Evolutionary conservation across 2,113 vertebrate species (phyloP).

Genomic region (Prionailurus bengalensis): DNA sequence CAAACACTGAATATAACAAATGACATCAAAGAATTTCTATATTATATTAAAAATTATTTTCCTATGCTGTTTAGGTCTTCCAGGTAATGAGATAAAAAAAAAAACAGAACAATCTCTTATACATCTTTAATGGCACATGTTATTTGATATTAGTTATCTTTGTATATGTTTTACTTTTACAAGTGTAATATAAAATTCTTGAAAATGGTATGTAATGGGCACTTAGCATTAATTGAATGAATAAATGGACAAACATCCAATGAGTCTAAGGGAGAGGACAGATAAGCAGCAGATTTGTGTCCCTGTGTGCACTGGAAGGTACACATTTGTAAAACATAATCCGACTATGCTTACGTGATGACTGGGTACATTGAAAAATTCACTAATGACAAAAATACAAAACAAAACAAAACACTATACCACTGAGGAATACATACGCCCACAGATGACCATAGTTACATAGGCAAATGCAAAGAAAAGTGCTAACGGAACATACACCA

Average conservation of each 20-base stretch:
- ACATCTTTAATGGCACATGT: background rate
- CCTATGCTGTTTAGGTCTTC: background rate
- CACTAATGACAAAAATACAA: conserved; percentile 3
- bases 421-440: background rate
- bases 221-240: background rate
- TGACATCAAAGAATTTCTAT: background rate
- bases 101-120: conserved; percentile 5
- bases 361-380: conserved; percentile 22
- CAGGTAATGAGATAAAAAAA: background rate
- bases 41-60: conserved; percentile 14
- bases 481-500: background rate
- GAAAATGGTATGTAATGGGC: background rate
- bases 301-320: background rate
- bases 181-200: background rate
- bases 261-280: background rate
- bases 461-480: conserved; percentile 23
- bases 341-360: background rate
- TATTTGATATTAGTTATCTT: conserved; percentile 39
- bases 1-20: conserved; percentile 41
- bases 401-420: background rate
- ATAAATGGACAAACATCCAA: background rate
- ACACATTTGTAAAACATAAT: background rate
- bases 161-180: background rate
- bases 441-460: background rate
- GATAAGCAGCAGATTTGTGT: background rate